Evolutionary conservation across 2,113 vertebrate species (phyloP).

Genomic region (Coptodon bakossiorum): DNA sequence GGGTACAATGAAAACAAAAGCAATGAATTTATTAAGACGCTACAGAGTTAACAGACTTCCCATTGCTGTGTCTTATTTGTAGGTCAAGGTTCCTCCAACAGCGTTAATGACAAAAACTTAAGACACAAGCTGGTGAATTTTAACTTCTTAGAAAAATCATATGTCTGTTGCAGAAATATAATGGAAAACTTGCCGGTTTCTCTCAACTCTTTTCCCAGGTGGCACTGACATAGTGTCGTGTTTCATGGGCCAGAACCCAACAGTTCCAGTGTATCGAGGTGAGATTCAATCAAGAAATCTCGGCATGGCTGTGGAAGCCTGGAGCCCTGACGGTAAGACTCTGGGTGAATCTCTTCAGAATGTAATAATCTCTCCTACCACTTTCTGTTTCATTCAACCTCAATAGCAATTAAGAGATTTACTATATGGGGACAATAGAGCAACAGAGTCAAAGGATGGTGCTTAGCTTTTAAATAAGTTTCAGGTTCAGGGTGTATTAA

Average conservation of each 20-base stretch:
- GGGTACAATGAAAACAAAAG: not conserved
- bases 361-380: not conserved
- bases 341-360: not conserved
- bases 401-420: not conserved
- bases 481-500: not conserved
- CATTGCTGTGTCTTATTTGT: not conserved
- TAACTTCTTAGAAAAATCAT: not conserved
- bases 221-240: constrained; percentile 97
- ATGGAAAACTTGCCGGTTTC: not conserved
- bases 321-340: constrained; percentile 81
- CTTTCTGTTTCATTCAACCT: not conserved
- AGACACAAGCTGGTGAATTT: not conserved
- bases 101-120: not conserved
- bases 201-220: constrained; percentile 63
- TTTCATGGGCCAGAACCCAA: constrained; percentile 93
- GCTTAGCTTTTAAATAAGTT: not conserved
- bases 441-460: not conserved
- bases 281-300: constrained; percentile 95
- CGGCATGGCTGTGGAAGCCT: constrained; percentile 90
- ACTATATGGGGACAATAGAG: not conserved
- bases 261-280: constrained; percentile 86
- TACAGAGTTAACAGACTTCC: not conserved
- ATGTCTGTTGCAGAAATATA: not conserved
- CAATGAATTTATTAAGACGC: not conserved
- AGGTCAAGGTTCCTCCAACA: not conserved